phyloP scores from a whole-genome alignment of 2,797 vertebrate species.

The Sphenodon punctatus region DNA sequence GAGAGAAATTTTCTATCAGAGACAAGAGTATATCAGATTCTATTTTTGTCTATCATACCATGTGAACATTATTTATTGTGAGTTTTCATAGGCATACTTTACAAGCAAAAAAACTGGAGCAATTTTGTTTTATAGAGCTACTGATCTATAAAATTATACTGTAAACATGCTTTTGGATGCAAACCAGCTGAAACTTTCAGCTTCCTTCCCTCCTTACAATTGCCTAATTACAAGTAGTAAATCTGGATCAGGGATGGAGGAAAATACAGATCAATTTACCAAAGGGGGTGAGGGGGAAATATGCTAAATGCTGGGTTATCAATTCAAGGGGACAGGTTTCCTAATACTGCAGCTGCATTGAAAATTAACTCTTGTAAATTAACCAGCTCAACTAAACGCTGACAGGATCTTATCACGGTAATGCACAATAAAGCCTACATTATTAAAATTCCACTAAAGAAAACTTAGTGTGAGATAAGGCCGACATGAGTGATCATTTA shows the following conservation, averaged over 20 bases:
- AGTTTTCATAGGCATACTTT: constrained; percentile 28
- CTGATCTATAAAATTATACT: constrained; percentile 1
- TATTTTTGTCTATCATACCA: constrained; percentile 42
- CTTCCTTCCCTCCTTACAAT: background rate
- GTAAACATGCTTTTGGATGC: constrained; percentile 11
- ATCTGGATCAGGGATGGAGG: background rate
- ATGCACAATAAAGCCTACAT: constrained; percentile 43
- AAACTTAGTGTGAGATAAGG: constrained; percentile 43
- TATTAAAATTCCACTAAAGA: constrained; percentile 68
- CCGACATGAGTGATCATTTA: constrained; percentile 59
- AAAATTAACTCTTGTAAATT: constrained; percentile 67
- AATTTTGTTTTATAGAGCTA: constrained; percentile 36
- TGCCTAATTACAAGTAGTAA: constrained; percentile 62
- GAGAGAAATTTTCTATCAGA: too few species aligned
- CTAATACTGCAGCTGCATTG: constrained; percentile 39
- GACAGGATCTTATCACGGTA: constrained; percentile 56
- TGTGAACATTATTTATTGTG: constrained; percentile 38
- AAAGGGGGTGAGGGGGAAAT: constrained; percentile 57
- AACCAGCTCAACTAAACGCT: constrained; percentile 34
- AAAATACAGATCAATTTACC: constrained; percentile 38
- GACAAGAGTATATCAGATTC: constrained; percentile 13
- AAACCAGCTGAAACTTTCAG: background rate
- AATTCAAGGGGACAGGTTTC: constrained; percentile 55
- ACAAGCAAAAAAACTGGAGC: constrained; percentile 35
- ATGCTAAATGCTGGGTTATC: constrained; percentile 45